Conservation (phyloP, 2,888 invertebrate genomes). For the Cantharis rufa region DNA sequence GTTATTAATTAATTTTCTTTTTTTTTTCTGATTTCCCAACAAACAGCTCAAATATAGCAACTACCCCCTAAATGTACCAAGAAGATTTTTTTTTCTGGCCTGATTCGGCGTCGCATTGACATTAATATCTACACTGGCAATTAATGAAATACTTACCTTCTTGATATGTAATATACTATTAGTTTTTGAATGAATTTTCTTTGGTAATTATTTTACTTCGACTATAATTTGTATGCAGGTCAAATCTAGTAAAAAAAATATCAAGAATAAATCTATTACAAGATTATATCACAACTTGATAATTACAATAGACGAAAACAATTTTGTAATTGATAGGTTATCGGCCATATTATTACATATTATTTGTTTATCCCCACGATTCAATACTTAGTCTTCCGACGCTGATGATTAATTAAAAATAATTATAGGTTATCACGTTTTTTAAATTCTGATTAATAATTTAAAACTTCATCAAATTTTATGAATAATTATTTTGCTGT, state of each 20-base stretch:
- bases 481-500: background rate
- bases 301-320: background rate
- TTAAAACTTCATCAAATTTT: background rate
- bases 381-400: background rate
- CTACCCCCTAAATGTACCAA: too few species aligned
- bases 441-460: background rate
- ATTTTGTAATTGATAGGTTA: background rate
- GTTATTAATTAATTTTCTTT: too few species aligned
- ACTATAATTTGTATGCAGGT: too few species aligned
- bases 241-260: background rate
- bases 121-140: too few species aligned
- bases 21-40: too few species aligned
- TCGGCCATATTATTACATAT: background rate
- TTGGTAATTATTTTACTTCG: too few species aligned
- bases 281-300: background rate
- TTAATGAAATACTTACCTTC: too few species aligned
- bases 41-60: too few species aligned
- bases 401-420: background rate
- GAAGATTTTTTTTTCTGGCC: too few species aligned
- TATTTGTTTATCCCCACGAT: background rate
- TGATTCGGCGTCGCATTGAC: too few species aligned
- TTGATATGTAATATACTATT: too few species aligned
- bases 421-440: background rate
- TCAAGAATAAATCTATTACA: background rate
- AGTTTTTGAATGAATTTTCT: too few species aligned